Evolutionary conservation across 2,888 invertebrate genomes (phyloP), one percentile per base, ranked within the genome.

Genomic region (Ichneumon xanthorius): DNA sequence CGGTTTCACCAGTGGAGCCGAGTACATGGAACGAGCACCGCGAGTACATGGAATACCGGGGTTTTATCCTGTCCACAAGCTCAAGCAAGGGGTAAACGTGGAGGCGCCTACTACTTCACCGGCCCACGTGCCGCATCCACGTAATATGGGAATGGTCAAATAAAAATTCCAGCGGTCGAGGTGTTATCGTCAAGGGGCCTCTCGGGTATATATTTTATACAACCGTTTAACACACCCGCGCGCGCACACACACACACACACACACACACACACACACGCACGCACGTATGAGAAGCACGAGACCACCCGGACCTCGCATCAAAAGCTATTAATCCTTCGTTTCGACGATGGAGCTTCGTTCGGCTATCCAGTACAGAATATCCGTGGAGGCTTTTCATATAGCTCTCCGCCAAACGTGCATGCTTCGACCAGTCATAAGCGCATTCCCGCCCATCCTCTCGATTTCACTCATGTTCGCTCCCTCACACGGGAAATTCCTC

Each of bases 131-230:
- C 19, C 0, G n/a, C 16, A 55, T 55, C 61, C 67, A 9, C n/a
- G 58, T 58, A 55, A 45, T 53, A 7, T 19, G 48, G 11, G 40
- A 68, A 68, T 68, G 30, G 50, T 40, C 30, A 68, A 73, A 81
- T 80, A 63, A 81, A 84, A 84, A 81, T 81, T 78, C 68, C 61
- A 81, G 33, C n/a, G 61, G 37, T 37, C 48, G 65, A 73, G 67
- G 84, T 77, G 63, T 78, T 73, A 77, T 68, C 68, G 61, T 70
- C n/a, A 40, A 75, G 83, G 40, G 77, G 70, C 63, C 68, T 61
- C 61, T 61, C 11, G 55, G 22, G 45, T 48, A 40, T 73, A 65
- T 73, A 58, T 77, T 72, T 72, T 61, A 77, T 53, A 50, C 50
- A 45, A 67, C 67, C 67, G 65, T 50, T 50, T n/a, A 40, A 68